These are phyloP conservation scores for Catharus minimus DNA, from an alignment of 2,113 vertebrate species.

Conservation along the genomic window DNA sequence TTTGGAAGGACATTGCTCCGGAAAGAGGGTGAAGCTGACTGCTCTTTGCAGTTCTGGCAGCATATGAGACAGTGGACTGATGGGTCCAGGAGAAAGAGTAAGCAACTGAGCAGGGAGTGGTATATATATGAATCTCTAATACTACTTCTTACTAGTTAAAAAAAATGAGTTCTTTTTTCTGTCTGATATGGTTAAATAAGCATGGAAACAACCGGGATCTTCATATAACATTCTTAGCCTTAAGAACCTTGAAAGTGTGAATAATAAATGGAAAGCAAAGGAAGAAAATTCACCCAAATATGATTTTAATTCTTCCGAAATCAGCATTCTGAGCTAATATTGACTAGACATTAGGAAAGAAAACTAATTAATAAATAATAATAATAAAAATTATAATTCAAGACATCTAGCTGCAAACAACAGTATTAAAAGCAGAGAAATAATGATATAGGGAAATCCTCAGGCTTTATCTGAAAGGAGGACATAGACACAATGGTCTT, in stretches of 20 bases:
- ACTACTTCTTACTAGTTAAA: neutral
- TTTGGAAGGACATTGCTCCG: fast-evolving
- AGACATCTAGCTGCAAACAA: neutral
- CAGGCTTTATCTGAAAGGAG: neutral
- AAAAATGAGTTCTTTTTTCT: neutral
- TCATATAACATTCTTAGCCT: neutral
- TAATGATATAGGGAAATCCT: neutral
- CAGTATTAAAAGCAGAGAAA: neutral
- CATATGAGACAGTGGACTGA: fast-evolving
- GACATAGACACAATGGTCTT: neutral
- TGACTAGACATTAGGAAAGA: neutral
- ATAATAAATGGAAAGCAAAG: neutral
- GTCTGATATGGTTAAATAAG: neutral
- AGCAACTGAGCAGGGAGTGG: neutral
- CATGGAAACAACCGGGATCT: neutral
- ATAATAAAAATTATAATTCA: neutral
- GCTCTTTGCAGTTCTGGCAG: neutral
- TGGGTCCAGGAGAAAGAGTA: neutral
- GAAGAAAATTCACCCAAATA: neutral
- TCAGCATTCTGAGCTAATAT: neutral
- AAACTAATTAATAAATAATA: neutral
- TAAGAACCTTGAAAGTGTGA: neutral
- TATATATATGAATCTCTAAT: neutral
- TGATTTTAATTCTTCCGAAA: neutral
- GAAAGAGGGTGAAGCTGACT: neutral